A percentile compares a stretch with the other conserved stretches of the same genome.
These are phyloP conservation scores for Brachirus orientalis DNA, from an alignment of 2,113 vertebrate genomes.

Conservation along the genomic window DNA sequence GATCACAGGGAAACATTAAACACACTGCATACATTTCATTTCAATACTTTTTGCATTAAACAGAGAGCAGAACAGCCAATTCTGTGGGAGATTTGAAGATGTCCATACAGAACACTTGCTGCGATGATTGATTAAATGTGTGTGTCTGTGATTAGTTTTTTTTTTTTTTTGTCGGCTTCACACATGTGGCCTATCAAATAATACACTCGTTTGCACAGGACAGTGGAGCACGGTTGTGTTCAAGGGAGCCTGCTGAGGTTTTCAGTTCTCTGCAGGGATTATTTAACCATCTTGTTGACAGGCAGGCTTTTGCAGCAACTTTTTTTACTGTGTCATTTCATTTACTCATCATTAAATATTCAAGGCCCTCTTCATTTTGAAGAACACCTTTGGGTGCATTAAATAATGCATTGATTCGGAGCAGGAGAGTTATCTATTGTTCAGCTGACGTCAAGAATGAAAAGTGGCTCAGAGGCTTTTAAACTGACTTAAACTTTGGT, in stretches of 20 bases:
- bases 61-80: conserved; percentile 30
- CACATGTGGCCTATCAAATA: conserved; percentile 11
- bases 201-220: background rate
- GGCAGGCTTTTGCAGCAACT: conserved; percentile 4
- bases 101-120: background rate
- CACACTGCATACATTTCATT: conserved; percentile 31
- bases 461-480: background rate
- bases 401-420: conserved; percentile 32
- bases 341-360: conserved; percentile 45
- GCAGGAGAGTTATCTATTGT: conserved; percentile 23
- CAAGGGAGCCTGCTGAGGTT: background rate
- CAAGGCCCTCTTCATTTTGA: conserved; percentile 18
- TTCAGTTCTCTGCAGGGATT: conserved; percentile 14
- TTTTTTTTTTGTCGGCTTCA: no score
- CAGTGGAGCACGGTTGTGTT: conserved; percentile 2
- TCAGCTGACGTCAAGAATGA: background rate
- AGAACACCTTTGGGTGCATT: conserved; percentile 17
- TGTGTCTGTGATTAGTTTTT: no score
- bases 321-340: conserved; percentile 6
- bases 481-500: background rate
- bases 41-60: conserved; percentile 15
- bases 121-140: conserved; percentile 13
- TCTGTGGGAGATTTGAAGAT: no score
- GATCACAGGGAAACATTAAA: conserved; percentile 32
- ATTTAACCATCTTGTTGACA: conserved; percentile 18